Evolutionary conservation across 1,140 invertebrate genomes (phyloP).

Genomic region (Drosophila teissieri): DNA sequence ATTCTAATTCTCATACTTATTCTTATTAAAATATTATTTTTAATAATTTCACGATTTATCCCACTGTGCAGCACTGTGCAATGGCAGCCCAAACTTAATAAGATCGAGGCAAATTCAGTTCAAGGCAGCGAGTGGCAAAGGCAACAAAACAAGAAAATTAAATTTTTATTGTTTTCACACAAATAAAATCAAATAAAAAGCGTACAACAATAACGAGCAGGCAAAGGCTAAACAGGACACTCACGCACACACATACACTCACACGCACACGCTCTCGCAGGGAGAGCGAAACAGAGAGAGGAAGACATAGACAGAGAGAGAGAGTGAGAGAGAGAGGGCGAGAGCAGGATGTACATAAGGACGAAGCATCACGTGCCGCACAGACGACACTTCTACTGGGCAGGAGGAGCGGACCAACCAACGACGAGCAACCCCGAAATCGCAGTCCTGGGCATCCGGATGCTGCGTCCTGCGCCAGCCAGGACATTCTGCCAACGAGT

Average conservation of each 20-base stretch:
- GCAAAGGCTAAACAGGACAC: conserved; percentile 62
- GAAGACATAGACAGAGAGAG: conserved; percentile 8
- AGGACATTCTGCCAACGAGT: conserved; percentile 18
- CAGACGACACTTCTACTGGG: conserved; percentile 64
- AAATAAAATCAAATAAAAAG: conserved; percentile 84
- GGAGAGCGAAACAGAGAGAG: conserved; percentile 1
- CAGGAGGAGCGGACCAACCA: conserved; percentile 82
- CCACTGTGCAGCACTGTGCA: conserved; percentile 38
- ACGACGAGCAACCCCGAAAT: conserved; percentile 77
- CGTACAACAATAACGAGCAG: conserved; percentile 71
- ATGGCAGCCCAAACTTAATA: conserved; percentile 29
- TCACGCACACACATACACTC: conserved; percentile 3
- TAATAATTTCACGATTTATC: not conserved
- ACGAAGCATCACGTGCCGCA: conserved; percentile 64
- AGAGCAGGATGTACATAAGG: conserved; percentile 48
- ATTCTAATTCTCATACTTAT: too few species aligned
- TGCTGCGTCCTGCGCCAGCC: conserved; percentile 37
- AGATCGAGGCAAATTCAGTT: conserved; percentile 46
- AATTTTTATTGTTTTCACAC: conserved; percentile 84
- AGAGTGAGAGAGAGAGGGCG: conserved; percentile 6
- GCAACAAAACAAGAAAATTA: conserved; percentile 84
- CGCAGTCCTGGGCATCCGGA: conserved; percentile 26
- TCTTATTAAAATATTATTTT: too few species aligned
- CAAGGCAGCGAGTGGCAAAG: conserved; percentile 54
- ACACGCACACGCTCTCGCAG: not conserved